phyloP scores from a whole-genome alignment of 2,113 vertebrate species.

The Pteronura brasiliensis region DNA sequence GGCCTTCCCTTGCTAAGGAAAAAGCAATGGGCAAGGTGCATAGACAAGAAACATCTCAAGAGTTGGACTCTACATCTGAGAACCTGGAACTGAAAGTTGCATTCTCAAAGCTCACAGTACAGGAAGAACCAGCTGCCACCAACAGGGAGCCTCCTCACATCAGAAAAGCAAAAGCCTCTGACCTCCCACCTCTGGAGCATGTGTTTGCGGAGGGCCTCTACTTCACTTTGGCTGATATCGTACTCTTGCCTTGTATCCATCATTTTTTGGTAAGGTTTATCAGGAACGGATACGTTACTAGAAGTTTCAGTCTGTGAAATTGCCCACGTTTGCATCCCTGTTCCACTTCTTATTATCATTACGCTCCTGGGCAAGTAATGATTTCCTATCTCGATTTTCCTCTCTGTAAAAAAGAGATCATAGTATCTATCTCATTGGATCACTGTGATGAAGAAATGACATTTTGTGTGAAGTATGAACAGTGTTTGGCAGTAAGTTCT shows the following conservation, averaged over 20 bases:
- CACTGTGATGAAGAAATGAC: neutral
- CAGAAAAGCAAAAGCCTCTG: conserved; percentile 90
- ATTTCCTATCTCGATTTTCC: neutral
- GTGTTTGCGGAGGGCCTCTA: conserved; percentile 96
- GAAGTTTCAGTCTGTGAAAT: neutral
- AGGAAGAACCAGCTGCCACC: conserved; percentile 73
- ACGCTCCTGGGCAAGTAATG: neutral
- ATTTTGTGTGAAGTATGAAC: neutral
- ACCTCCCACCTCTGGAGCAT: conserved; percentile 91
- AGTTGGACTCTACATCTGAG: neutral
- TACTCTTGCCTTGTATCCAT: conserved; percentile 95
- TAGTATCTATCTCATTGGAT: neutral
- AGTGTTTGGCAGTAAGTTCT: neutral
- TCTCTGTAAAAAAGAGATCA: neutral
- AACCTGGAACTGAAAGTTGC: conserved; percentile 89
- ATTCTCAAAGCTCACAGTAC: conserved; percentile 88
- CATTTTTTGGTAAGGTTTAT: conserved; percentile 91
- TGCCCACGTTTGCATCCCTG: neutral
- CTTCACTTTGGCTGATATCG: conserved; percentile 95
- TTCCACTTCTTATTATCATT: neutral
- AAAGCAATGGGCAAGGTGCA: neutral
- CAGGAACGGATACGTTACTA: rapidly evolving
- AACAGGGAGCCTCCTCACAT: conserved; percentile 88
- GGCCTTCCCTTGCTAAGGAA: neutral
- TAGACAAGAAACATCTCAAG: neutral